Evolutionary conservation across 2,888 invertebrate genomes (phyloP).

Genomic region (Phanerotoma sp.): DNA sequence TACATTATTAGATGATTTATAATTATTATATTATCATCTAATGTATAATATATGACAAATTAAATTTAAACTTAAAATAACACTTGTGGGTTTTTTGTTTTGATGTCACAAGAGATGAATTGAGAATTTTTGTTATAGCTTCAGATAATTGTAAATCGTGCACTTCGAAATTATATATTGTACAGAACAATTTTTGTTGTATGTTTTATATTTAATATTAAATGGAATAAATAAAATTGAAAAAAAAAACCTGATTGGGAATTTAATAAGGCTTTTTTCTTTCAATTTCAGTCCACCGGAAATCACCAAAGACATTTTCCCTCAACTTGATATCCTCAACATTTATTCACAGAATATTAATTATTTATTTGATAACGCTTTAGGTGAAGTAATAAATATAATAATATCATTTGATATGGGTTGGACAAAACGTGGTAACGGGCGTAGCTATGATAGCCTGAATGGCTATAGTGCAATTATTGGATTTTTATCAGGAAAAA

Average conservation of each 20-base stretch:
- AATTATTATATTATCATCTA: background rate
- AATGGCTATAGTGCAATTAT: slow-evolving; percentile 27
- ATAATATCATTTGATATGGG: slow-evolving; percentile 26
- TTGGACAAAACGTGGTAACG: slow-evolving; percentile 23
- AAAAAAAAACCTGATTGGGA: background rate
- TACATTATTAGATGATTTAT: background rate
- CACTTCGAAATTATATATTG: background rate
- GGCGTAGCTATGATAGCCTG: slow-evolving; percentile 29
- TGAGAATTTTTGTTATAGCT: background rate
- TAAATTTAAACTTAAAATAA: background rate
- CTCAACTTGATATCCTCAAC: background rate
- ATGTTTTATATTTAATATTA: background rate
- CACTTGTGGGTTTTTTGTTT: background rate
- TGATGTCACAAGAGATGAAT: background rate
- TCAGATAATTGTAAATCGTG: background rate
- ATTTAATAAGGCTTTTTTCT: no score
- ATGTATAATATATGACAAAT: background rate
- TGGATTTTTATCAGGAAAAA: slow-evolving; percentile 10
- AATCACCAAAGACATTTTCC: slow-evolving; percentile 1
- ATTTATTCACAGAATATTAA: background rate
- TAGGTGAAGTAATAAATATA: slow-evolving; percentile 1
- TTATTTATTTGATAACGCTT: background rate
- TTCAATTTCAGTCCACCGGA: no score
- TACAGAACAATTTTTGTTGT: background rate
- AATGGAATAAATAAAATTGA: background rate